phyloP scores from a whole-genome alignment of 2,113 vertebrate genomes.

The Marmota flaviventris region DNA sequence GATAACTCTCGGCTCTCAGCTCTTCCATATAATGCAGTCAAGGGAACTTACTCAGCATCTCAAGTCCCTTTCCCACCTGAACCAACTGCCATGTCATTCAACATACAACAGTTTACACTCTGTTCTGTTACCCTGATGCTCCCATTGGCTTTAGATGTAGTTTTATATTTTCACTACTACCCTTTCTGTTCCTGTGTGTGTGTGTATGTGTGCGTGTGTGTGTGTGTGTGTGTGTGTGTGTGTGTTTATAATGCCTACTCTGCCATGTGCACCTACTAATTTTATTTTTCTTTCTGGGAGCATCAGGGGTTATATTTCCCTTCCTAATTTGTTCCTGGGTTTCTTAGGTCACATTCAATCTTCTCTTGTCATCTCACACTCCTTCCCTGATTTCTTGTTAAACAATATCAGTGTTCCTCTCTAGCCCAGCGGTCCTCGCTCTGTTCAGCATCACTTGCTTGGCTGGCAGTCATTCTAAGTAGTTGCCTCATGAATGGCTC shows the following conservation, averaged over 20 bases:
- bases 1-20: not conserved
- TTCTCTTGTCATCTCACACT: not conserved
- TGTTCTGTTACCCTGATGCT: not conserved
- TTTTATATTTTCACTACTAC: not conserved
- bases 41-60: not conserved
- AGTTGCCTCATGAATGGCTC: not conserved
- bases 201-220: not conserved
- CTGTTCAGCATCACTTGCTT: no score
- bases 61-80: not conserved
- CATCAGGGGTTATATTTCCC: not conserved
- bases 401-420: not conserved
- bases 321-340: not conserved
- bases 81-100: not conserved
- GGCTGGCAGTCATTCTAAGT: not conserved
- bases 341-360: not conserved
- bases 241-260: not conserved
- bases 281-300: not conserved
- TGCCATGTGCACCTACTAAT: not conserved
- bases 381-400: not conserved
- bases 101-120: not conserved
- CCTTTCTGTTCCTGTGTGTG: not conserved
- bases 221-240: not conserved
- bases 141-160: not conserved
- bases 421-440: not conserved
- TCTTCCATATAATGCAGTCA: not conserved